Base-by-base conservation (phyloP, 2,888 invertebrate genomes). In the Tipula unca region DNA sequence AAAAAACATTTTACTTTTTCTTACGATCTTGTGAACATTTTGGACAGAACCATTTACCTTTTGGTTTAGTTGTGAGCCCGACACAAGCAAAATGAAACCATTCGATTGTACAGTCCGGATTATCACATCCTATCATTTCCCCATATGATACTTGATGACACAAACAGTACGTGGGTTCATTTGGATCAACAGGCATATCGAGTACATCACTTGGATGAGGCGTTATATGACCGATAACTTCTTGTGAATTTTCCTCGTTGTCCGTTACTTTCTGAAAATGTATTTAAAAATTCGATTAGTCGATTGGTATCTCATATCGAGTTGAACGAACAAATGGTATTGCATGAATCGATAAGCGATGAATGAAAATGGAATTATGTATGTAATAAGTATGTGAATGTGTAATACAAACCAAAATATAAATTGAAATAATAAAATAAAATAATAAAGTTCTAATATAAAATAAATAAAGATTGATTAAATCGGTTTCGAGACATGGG, bases 131-230 rank as follows among this genome's bases (percentile, higher is more conserved):
- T 89, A 98, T 97, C 97, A 98, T 98, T 92, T 97, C 96, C 84
- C 97, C 98, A 89, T 97, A 97, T 0, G 97, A 97, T 29, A 96
- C 96, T 93, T 99, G 99, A 91, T 99, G 98, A 89, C 99, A 99
- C 54, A 98, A 92, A 90, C 99, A 99, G 90, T 99, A 99, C 0
- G 98, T 99, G 0, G 99, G 99, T 90, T 99, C 99, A 89, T 99
- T 99, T 0, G 99, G 99, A 92, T 99, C 96, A 0, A 96, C 96
- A 0, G 96, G 96, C 96, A 96, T 96, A 88, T 96, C 96, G 48
- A 96, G 91, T 13, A 96, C 96, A 89, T 96, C 99, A 87, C 98
- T 96, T 0, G 97, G 96, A 91, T 97, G 97, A 0, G 96, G 90
- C 13, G 90, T 90, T 32, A 89, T 88, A 84, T 89, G 89, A 86